Conservation (phyloP, 2,113 vertebrate genomes). For the Pedionomus torquatus region DNA sequence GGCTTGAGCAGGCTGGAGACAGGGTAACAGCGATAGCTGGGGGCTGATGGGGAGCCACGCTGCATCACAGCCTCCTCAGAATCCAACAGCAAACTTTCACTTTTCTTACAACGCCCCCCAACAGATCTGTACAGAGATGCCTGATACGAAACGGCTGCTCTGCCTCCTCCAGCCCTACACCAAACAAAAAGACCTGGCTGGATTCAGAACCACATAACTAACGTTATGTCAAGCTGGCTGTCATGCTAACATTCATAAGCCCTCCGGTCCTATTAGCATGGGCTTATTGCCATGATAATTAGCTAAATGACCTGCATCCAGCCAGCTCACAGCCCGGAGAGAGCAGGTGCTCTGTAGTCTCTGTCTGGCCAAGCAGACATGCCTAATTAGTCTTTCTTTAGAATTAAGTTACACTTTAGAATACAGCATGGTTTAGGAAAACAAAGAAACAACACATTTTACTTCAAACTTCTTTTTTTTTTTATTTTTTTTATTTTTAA, state of each 20-base stretch:
- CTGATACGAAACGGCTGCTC: background rate
- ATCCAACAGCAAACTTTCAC: background rate
- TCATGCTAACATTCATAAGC: background rate
- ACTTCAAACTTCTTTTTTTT: background rate
- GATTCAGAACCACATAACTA: background rate
- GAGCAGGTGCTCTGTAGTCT: conserved; percentile 30
- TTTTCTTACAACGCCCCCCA: background rate
- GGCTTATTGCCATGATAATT: conserved; percentile 43
- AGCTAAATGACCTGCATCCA: conserved; percentile 44
- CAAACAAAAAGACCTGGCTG: background rate
- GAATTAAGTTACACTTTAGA: conserved; percentile 14
- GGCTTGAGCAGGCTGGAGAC: background rate
- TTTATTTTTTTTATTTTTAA: background rate
- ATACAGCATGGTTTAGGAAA: background rate
- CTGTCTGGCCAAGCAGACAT: background rate
- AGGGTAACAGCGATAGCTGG: rapidly evolving
- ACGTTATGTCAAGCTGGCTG: background rate
- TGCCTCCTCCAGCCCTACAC: background rate
- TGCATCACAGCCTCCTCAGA: background rate
- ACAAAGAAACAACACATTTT: background rate
- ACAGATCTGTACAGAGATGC: background rate
- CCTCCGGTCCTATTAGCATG: background rate
- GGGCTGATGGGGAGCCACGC: rapidly evolving
- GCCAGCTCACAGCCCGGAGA: background rate
- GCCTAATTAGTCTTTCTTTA: background rate